Evolutionary conservation across 1,140 invertebrate species (phyloP), one percentile per base, ranked within the genome.

Genomic region (Macrobrachium nipponense): DNA sequence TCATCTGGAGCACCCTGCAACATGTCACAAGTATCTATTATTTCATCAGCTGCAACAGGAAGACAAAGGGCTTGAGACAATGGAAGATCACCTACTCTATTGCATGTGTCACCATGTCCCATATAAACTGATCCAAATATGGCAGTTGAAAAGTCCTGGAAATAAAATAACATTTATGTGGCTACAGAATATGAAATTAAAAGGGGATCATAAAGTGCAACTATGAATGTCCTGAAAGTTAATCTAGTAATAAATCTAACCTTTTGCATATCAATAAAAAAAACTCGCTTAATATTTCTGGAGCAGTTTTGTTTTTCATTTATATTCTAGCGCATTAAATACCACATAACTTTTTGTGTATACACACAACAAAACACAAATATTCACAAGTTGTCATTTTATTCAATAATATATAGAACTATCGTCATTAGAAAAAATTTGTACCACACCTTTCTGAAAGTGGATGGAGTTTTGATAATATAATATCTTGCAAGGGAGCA

Each of bases 401-500:
- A 23, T 17, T 80, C 12, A 23, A 20, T 11, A 23, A 43, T 0
- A 80, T n/a, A 61, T 36, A 14, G 8, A 1, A 5, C 23, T 23
- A 15, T 86, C 17, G 6, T 86, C 17, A 80, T 36, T 15, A 17
- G 10, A 8, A 15, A 11, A 27, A 64, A 51, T 14, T 66, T 43
- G n/a, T 27, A 58, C 80, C 89, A 89, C 88, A 92, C 94, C 90
- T 95, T 95, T 91, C 96, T 95, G 90, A 98, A 99, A 75, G 97
- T 98, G 86, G 94, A 94, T 20, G 97, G 98, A 44, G 98, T 99
- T 92, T 96, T 97, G 72, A 95, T 92, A 15, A 95, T 94, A 92
- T 98, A 99, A 92, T 98, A 98, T 91, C 98, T 96, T 23, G 97
- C 97, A 81, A 99, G 92, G 1, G 97, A 96, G 92, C 97, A 98